Evolutionary conservation across 2,888 invertebrate species (phyloP).

Genomic region (Epinotia bilunana): DNA sequence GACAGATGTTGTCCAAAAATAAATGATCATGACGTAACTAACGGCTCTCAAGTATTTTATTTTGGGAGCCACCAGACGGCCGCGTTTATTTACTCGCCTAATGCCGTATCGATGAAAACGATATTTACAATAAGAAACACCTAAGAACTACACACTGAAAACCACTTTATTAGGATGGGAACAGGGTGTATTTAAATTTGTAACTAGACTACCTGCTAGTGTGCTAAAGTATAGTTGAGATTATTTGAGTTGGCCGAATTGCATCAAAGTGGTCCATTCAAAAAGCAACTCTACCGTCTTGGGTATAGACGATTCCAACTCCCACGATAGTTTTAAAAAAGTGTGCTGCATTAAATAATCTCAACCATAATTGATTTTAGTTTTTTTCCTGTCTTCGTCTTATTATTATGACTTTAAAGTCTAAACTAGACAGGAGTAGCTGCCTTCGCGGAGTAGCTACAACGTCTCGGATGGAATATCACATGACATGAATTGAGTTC

Average conservation of each 20-base stretch:
- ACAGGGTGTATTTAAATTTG: background rate
- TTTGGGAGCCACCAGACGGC: slow-evolving; percentile 53
- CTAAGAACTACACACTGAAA: background rate
- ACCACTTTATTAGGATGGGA: background rate
- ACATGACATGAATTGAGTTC: no score
- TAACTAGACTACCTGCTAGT: background rate
- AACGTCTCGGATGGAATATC: background rate
- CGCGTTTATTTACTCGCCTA: slow-evolving; percentile 54
- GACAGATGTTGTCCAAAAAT: slow-evolving; percentile 26
- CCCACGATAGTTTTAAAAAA: no score
- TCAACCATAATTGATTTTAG: no score
- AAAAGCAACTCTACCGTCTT: no score
- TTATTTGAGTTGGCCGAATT: no score
- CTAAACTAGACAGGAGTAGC: background rate
- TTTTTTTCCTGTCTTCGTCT: background rate
- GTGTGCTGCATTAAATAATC: no score
- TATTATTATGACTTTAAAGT: background rate
- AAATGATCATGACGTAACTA: slow-evolving; percentile 29
- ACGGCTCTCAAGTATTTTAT: slow-evolving; percentile 48
- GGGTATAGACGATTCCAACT: no score
- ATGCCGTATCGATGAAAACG: slow-evolving; percentile 52
- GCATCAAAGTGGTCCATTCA: no score
- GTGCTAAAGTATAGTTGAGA: no score
- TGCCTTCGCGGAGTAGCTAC: background rate
- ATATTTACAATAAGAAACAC: slow-evolving; percentile 48